These are phyloP conservation scores for Perdita meconis DNA, from an alignment of 2,888 invertebrate species.

Conservation along the genomic window DNA sequence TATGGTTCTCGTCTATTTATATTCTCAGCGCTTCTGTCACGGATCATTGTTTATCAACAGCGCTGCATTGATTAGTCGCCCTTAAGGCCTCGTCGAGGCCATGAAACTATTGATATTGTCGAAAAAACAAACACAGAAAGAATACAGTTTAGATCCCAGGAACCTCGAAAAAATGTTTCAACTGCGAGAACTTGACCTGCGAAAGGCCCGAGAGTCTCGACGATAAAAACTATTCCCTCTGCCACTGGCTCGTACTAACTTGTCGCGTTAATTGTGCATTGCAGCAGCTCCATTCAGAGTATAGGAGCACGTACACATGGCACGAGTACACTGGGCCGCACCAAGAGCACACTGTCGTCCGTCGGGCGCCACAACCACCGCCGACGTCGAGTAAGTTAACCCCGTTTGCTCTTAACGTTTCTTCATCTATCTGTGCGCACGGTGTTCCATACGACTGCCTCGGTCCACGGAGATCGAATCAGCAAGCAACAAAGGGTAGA, in stretches of 20 bases:
- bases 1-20: background rate
- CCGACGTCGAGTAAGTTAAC: conserved; percentile 81
- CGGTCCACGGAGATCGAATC: background rate
- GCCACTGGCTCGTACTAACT: conserved; percentile 17
- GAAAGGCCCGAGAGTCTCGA: background rate
- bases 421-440: conserved; percentile 5
- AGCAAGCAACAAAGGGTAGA: too few species aligned
- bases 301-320: conserved; percentile 97
- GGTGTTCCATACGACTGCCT: conserved; percentile 5
- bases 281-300: conserved; percentile 95
- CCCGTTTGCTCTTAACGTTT: conserved; percentile 8
- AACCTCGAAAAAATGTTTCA: background rate
- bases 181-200: background rate
- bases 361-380: conserved; percentile 87
- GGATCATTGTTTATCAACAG: background rate
- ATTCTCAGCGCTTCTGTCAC: background rate
- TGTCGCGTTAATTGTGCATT: conserved; percentile 69
- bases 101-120: background rate
- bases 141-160: background rate
- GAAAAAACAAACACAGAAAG: background rate
- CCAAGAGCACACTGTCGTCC: conserved; percentile 88
- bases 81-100: background rate
- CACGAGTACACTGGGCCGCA: conserved; percentile 92
- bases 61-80: background rate
- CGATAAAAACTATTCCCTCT: background rate